Conservation (phyloP, 2,888 invertebrate genomes). For the Sphaeridia pumilis region DNA sequence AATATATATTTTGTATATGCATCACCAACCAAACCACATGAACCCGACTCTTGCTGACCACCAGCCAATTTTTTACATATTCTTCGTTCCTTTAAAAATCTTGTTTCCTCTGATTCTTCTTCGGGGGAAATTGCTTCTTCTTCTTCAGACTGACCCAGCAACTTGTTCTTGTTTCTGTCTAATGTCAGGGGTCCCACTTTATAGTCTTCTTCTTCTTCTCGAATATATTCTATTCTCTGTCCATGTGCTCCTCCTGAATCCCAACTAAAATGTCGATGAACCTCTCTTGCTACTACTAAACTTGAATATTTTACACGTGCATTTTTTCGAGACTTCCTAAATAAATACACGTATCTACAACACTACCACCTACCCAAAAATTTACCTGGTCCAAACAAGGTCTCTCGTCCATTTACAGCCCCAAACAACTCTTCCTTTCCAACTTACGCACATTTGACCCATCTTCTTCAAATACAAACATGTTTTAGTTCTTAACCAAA, state of each 20-base stretch:
- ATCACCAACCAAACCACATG: background rate
- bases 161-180: no score
- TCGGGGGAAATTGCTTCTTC: background rate
- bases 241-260: background rate
- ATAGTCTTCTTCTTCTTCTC: no score
- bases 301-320: constrained; percentile 14
- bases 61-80: background rate
- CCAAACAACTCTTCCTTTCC: background rate
- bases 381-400: background rate
- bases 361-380: background rate
- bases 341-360: background rate
- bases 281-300: constrained; percentile 9
- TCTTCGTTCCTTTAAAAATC: background rate
- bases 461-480: background rate
- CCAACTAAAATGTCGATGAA: constrained; percentile 17
- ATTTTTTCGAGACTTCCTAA: constrained; percentile 9
- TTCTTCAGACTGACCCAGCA: background rate
- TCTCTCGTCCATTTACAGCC: background rate
- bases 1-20: no score
- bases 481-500: no score
- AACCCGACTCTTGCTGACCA: no score
- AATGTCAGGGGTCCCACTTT: no score
- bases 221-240: constrained; percentile 3
- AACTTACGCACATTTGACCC: background rate
- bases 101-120: background rate